Base-by-base conservation (phyloP, 2,113 vertebrate species). In the Rafetus swinhoei region DNA sequence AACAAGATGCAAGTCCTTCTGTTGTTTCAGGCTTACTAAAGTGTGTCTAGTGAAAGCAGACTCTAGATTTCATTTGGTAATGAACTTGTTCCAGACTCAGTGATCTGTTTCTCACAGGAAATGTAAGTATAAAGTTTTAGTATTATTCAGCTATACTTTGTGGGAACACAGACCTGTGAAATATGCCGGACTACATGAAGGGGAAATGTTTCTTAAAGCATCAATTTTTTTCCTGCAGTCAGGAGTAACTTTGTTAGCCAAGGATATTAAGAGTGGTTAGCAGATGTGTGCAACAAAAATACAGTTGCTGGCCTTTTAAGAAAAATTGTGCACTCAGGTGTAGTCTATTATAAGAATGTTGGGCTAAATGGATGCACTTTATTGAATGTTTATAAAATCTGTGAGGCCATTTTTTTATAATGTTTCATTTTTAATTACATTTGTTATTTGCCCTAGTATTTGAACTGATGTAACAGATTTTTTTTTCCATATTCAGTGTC, bases 171-270 rank as follows among this genome's bases (percentile, higher is more conserved):
- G 77, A 92, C 87, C 88, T 90, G 59, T 87, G 89, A 97, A 97
- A 94, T 96, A 95, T 89, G 59, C 93, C 93, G 85, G 89, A 91
- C n/a, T 93, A 95, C 76, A 81, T 2, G 29, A 96, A 97, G 56
- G 69, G 81, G 90, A 96, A 97, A 97, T 92, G 60, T 96, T 97
- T 97, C 82, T 93, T 82, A 96, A 93, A 94, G 87, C 82, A 94
- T 53, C 39, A 81, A 39, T 4, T 50, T 94, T 93, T 86, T 93
- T 95, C 35, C 54, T 7, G 3, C 21, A 84, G 52, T 91, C 83
- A 93, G 76, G 25, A 19, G 80, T 53, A 86, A 89, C n/a, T 88
- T n/a, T 57, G 29, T 80, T 87, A 97, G 93, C 91, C 97, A 97
- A 94, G 21, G 60, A 94, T 82, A 16, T 84, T 96, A 86, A 87